Evolutionary conservation across 1,140 invertebrate species (phyloP).

Genomic region (Aphis craccivora): DNA sequence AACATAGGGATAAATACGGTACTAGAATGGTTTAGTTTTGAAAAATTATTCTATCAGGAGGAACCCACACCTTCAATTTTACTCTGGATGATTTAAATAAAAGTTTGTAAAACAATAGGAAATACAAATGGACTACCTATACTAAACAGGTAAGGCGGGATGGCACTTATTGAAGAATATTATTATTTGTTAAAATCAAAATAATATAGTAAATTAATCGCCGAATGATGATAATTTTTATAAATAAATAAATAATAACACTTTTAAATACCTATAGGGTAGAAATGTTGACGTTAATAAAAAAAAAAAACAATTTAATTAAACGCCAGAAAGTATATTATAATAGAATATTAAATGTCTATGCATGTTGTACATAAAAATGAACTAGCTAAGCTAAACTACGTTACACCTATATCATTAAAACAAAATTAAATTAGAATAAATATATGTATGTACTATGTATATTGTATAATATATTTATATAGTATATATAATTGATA

Average conservation of each 20-base stretch:
- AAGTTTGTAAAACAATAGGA: too few relatives aligned
- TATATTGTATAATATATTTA: not conserved
- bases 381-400: not conserved
- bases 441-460: not conserved
- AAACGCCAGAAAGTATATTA: too few relatives aligned
- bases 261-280: too few relatives aligned
- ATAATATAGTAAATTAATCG: not conserved
- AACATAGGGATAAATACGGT: not conserved
- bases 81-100: too few relatives aligned
- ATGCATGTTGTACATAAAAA: not conserved
- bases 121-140: too few relatives aligned
- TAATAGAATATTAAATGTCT: not conserved
- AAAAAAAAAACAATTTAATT: not conserved
- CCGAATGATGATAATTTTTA: not conserved
- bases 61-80: too few relatives aligned
- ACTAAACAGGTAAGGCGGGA: not conserved
- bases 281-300: not conserved
- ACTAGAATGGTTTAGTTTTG: not conserved
- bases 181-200: not conserved
- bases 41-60: not conserved
- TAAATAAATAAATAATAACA: not conserved
- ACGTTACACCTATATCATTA: too few relatives aligned
- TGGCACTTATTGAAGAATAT: not conserved
- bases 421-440: too few relatives aligned
- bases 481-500: not conserved